Conservation (phyloP, 2,113 vertebrate species). For the Cacatua alba region DNA sequence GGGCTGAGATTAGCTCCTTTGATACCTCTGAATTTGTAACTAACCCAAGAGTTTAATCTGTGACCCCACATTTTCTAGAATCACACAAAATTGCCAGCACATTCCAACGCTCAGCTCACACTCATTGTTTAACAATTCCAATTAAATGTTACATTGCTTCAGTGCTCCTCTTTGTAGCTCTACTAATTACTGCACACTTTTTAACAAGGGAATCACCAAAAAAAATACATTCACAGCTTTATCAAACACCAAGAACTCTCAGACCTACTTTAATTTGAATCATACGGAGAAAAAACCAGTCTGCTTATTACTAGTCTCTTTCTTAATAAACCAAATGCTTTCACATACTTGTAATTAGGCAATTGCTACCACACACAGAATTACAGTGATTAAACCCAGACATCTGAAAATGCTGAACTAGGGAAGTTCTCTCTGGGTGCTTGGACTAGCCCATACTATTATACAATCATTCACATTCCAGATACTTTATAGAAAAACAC, state of each 20-base stretch:
- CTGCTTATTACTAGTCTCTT: not conserved
- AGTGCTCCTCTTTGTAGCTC: not conserved
- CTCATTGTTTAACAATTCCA: not conserved
- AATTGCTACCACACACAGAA: not conserved
- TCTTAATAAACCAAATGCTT: not conserved
- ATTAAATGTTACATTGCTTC: not conserved
- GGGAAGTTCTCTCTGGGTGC: not conserved
- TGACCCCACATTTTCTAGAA: not conserved
- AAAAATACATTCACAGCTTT: not conserved
- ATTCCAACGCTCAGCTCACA: not conserved
- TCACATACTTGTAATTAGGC: not conserved
- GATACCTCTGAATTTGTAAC: not conserved
- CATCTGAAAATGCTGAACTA: not conserved
- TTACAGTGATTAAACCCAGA: not conserved
- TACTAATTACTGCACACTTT: not conserved
- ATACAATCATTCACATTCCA: not conserved
- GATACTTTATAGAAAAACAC: not conserved
- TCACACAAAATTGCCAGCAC: not conserved
- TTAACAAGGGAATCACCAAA: not conserved
- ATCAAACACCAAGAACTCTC: not conserved
- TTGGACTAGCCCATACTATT: not conserved
- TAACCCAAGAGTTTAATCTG: not conserved
- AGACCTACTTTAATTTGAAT: not conserved
- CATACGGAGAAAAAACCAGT: accelerated
- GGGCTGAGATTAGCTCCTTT: not conserved